Evolutionary conservation across 2,113 vertebrate species (phyloP).

Genomic region (Aldabrachelys gigantea): DNA sequence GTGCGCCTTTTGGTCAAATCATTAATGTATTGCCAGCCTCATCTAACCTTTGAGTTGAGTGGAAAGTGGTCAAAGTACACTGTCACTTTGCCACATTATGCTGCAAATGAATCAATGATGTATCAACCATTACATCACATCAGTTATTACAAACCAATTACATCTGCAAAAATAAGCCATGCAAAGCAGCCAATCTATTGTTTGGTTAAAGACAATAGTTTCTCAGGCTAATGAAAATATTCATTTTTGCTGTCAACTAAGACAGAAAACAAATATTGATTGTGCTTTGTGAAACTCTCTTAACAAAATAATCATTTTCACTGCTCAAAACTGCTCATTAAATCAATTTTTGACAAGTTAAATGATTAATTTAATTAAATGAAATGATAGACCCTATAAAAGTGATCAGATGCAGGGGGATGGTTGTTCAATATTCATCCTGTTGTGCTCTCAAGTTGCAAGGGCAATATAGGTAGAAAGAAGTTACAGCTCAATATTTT

Average conservation of each 20-base stretch:
- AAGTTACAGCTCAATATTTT: background rate
- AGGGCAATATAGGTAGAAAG: background rate
- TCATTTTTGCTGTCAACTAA: background rate
- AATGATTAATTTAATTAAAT: accelerated
- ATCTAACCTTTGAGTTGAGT: conserved; percentile 69
- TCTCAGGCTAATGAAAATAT: background rate
- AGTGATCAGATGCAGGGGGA: background rate
- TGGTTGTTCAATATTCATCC: background rate
- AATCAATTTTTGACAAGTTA: background rate
- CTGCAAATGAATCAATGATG: background rate
- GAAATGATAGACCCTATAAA: background rate
- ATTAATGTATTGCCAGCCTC: conserved; percentile 7
- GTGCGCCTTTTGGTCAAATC: background rate
- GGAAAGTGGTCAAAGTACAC: conserved; percentile 55
- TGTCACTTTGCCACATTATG: accelerated
- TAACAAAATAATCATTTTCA: background rate
- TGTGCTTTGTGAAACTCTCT: accelerated
- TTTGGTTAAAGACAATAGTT: accelerated
- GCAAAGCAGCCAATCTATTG: accelerated
- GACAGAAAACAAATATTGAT: accelerated
- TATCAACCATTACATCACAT: accelerated
- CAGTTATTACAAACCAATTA: background rate
- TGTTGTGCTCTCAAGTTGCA: accelerated
- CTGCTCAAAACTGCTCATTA: background rate
- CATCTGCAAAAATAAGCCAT: accelerated